phyloP scores from a whole-genome alignment of 2,113 vertebrate genomes.

The Cyphomyrus discorhynchus region DNA sequence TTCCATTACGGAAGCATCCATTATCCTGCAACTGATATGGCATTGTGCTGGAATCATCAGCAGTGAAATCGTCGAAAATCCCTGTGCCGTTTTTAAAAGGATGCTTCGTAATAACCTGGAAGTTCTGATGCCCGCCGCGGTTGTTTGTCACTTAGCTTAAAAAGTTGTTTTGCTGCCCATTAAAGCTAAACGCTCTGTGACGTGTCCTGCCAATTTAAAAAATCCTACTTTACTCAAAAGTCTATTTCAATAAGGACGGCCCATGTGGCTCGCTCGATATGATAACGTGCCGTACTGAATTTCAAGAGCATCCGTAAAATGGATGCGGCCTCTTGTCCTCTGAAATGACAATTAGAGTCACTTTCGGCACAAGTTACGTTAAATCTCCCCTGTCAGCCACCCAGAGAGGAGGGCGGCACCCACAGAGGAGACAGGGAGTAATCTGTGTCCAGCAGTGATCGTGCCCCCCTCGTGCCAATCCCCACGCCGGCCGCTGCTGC shows the following conservation, averaged over 20 bases:
- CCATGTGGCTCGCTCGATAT: constrained; percentile 58
- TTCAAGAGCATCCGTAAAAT: constrained; percentile 57
- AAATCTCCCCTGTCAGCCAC: constrained; percentile 65
- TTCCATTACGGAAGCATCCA: constrained; percentile 31
- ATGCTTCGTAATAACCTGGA: constrained; percentile 42
- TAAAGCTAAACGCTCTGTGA: constrained; percentile 60
- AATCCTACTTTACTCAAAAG: constrained; percentile 66
- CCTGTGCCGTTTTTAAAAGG: constrained; percentile 42
- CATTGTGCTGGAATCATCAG: constrained; percentile 36
- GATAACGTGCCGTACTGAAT: constrained; percentile 69
- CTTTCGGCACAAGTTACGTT: constrained; percentile 65
- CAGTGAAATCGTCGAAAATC: constrained; percentile 44
- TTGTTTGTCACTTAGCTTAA: constrained; percentile 52
- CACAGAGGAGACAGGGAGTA: constrained; percentile 60
- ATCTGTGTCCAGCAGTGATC: constrained; percentile 59
- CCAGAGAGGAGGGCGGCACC: constrained; percentile 28
- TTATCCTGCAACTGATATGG: constrained; percentile 37
- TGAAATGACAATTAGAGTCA: constrained; percentile 74
- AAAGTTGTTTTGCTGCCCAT: constrained; percentile 57
- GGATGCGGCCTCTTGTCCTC: constrained; percentile 66
- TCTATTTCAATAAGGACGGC: constrained; percentile 56
- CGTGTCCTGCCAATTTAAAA: constrained; percentile 64
- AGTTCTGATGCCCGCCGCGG: constrained; percentile 52
- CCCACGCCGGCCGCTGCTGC: constrained; percentile 53
- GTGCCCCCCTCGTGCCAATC: constrained; percentile 56